Evolutionary conservation across 2,113 vertebrate species (phyloP), one percentile per base, ranked within the genome.

Genomic region (Microtus oregoni): DNA sequence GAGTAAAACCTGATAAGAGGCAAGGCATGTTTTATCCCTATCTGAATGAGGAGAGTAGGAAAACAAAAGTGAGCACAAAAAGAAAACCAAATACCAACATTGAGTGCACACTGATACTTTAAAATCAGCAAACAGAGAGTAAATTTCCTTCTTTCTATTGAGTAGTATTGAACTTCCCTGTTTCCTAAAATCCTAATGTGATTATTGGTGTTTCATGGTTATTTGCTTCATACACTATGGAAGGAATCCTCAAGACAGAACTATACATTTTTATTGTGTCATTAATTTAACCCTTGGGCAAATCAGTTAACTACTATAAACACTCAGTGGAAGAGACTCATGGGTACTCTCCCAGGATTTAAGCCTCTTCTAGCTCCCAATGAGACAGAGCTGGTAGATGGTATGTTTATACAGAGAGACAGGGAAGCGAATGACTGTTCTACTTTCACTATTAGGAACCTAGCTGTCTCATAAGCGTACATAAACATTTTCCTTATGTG

Each of bases 21-120:
- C 20, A 97, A 96, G 79, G 91, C 92, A 89, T 88, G 92, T 10
- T 67, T 96, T 73, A 38, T 14, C 83, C 94, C 78, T 95, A 70
- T 82, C 96, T 93, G 22, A 81, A 14, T 30, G 52, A 32, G 5
- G 28, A 38, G 20, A 82, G 50, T 0, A 41, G 20, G 58, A 30
- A 61, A 94, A 32, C 12, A 5, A 58, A 28, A 86, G 58, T 44
- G 38, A 85, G 11, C 58, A 65, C 14, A 30, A 44, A 83, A 65
- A 44, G 13, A 86, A 67, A 86, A 68, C 14, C 2, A 68, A 30
- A 44, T 19, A 73, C 44, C 20, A 95, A 44, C 28, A 63, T 76
- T 63, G 63, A 44, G 20, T 94, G 19, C 70, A 68, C n/a, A 55
- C 88, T 83, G 76, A 81, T 14, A 8, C 44, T 87, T 88, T 88